A percentile compares a stretch with the other conserved stretches of the same genome.
Conservation (phyloP, 2,888 invertebrate genomes). For the Polydrusus pterygomalis region DNA sequence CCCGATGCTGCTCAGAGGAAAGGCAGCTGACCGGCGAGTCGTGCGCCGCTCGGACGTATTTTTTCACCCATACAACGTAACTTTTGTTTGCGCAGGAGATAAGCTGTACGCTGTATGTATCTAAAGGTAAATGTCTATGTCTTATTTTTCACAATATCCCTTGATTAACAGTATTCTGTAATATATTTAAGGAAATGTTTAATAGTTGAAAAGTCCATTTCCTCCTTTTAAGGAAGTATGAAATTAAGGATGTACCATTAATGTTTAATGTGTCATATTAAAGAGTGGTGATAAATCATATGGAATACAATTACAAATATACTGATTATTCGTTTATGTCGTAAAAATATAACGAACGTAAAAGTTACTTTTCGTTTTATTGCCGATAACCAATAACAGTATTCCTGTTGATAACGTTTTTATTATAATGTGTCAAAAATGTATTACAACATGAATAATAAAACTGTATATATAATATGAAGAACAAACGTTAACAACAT, state of each 20-base stretch:
- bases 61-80: too few species aligned
- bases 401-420: slow-evolving; percentile 17
- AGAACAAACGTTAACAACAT: slow-evolving; percentile 12
- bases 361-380: slow-evolving; percentile 14
- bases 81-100: too few species aligned
- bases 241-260: slow-evolving; percentile 7
- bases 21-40: too few species aligned
- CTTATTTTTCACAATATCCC: neutral
- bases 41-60: too few species aligned
- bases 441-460: slow-evolving; percentile 15
- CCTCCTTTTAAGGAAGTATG: neutral
- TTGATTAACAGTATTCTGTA: neutral
- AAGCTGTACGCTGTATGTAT: too few species aligned
- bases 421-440: slow-evolving; percentile 26
- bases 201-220: neutral
- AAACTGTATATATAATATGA: slow-evolving; percentile 19
- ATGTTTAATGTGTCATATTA: neutral
- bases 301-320: slow-evolving; percentile 6
- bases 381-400: slow-evolving; percentile 11
- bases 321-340: slow-evolving; percentile 5
- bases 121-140: too few species aligned
- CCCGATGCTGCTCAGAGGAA: too few species aligned
- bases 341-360: slow-evolving; percentile 7
- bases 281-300: slow-evolving; percentile 4
- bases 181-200: slow-evolving; percentile 1